phyloP scores from a whole-genome alignment of 2,888 invertebrate genomes.

The Deilephila porcellus region DNA sequence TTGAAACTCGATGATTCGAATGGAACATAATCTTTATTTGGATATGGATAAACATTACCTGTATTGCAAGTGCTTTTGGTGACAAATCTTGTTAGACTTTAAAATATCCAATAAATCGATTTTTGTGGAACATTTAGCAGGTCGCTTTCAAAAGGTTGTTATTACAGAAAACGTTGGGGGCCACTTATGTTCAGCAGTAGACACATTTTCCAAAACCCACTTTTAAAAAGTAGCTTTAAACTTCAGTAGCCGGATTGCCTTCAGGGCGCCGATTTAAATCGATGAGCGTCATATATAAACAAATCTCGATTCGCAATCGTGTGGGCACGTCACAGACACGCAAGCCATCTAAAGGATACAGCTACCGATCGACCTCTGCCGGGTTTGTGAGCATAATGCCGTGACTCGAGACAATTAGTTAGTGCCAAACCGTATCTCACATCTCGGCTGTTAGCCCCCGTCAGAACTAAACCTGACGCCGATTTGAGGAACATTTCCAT shows the following conservation, averaged over 20 bases:
- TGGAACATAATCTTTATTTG: background rate
- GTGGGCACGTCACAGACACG: conserved; percentile 46
- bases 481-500: conserved; percentile 16
- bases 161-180: too few species aligned
- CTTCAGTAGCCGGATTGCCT: background rate
- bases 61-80: background rate
- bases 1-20: conserved; percentile 5
- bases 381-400: conserved; percentile 58
- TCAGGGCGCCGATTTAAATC: background rate
- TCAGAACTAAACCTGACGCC: conserved; percentile 12
- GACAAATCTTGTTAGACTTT: too few species aligned
- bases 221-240: background rate
- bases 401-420: conserved; percentile 63
- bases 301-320: conserved; percentile 6
- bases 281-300: background rate
- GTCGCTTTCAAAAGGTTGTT: too few species aligned
- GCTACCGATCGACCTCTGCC: conserved; percentile 64
- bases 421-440: conserved; percentile 45
- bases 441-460: conserved; percentile 3
- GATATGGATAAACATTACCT: background rate
- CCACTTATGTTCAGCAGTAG: too few species aligned
- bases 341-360: conserved; percentile 52
- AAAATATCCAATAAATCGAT: too few species aligned
- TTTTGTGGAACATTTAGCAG: too few species aligned
- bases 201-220: background rate